Base-by-base conservation (phyloP, 2,113 vertebrate genomes). In the Oncorhynchus clarkii region DNA sequence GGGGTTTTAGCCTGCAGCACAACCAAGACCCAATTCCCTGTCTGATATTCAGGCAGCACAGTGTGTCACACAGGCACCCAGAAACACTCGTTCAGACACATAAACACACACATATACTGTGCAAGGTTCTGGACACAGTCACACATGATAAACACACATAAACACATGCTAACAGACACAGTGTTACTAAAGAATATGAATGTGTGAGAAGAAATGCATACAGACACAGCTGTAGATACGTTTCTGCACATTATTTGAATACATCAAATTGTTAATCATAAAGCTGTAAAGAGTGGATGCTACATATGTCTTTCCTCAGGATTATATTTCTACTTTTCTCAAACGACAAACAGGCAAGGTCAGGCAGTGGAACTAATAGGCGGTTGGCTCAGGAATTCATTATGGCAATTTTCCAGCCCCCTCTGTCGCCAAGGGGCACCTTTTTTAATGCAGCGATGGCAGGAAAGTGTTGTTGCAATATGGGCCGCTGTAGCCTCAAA, bases 311-410 rank as follows among this genome's bases (percentile, higher is more conserved):
- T 87, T 85, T 76, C 78, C 86, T 88, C 82, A 86, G 85, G 82
- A 83, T 80, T 80, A 76, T 81, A 64, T 86, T 85, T 77, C 74
- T 78, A 73, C 77, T 39, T 85, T 83, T 79, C 82, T 83, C 81
- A 88, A 89, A 90, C 80, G 87, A 88, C 87, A 90, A 89, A 88
- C 85, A 88, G 88, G 86, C 80, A 88, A 89, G 89, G 84, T 85
- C 91, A 89, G 84, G 86, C 81, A 81, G 89, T 48, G 86, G 91
- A 92, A 91, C 85, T 91, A 92, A 92, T 90, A 80, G 83, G 84
- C 79, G 83, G 88, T 89, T 93, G 88, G 86, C 88, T 90, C 84
- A 89, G 88, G 88, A 90, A 89, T 90, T 45, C 39, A 45, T 45
- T 45, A 45, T 45, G 39, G 39, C 39, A 45, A 45, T 12, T 87